phyloP scores from a whole-genome alignment of 2,113 vertebrate genomes.

The Vicugna pacos region DNA sequence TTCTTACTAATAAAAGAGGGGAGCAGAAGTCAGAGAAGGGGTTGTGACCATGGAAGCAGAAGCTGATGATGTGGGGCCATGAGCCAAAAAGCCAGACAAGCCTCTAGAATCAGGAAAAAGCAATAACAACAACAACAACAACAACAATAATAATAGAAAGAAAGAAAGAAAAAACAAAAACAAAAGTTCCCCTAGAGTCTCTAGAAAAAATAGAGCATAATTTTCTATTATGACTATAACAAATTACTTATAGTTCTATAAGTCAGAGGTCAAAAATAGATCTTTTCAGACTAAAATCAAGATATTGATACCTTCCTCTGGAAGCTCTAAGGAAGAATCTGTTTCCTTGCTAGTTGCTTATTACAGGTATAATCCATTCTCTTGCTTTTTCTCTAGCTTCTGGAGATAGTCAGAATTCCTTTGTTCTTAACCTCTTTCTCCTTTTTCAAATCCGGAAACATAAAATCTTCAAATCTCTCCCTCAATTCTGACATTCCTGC shows the following conservation, averaged over 20 bases:
- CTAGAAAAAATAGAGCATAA: background rate
- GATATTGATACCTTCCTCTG: background rate
- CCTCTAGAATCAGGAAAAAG: background rate
- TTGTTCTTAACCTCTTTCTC: background rate
- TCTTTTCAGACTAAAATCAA: background rate
- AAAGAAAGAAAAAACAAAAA: no score
- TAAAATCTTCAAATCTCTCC: background rate
- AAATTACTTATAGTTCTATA: background rate
- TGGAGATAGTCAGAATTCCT: background rate
- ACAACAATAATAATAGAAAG: no score
- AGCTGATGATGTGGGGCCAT: background rate
- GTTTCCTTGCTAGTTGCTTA: background rate
- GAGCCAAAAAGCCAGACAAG: background rate
- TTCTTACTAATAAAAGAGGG: background rate
- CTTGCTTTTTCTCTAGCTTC: background rate
- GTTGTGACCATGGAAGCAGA: background rate
- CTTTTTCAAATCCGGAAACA: background rate
- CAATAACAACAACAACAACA: no score
- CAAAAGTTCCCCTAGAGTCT: background rate
- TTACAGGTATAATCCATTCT: background rate
- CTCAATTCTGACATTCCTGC: background rate
- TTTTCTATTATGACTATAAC: background rate
- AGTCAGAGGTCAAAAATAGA: background rate
- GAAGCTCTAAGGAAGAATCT: background rate
- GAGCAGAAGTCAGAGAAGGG: background rate